Percentiles rank a stretch among this genome's conserved stretches.
phyloP scores from a whole-genome alignment of 1,140 invertebrate genomes.

The Scaptodrosophila lebanonensis region DNA sequence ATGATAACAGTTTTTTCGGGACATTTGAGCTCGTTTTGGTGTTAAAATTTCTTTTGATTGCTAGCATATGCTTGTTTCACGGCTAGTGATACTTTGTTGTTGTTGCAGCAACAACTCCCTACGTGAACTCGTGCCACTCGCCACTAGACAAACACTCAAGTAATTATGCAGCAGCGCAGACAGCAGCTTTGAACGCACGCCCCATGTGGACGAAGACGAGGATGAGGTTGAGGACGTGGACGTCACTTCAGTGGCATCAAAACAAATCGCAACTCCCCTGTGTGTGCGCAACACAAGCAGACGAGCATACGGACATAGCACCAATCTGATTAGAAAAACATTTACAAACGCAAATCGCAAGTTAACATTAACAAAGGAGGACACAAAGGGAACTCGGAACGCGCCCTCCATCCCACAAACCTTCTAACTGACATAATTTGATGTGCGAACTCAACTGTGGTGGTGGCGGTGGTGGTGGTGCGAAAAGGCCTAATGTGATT shows the following conservation, averaged over 20 bases:
- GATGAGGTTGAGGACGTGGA: slow-evolving; percentile 5
- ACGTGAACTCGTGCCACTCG: not conserved
- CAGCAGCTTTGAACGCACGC: slow-evolving; percentile 16
- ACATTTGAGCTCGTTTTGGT: too few relatives aligned
- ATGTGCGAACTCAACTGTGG: slow-evolving; percentile 70
- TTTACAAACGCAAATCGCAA: slow-evolving; percentile 72
- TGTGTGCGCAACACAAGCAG: too few relatives aligned
- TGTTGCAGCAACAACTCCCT: too few relatives aligned
- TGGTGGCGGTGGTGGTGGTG: slow-evolving; percentile 7
- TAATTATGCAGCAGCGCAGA: slow-evolving; percentile 45
- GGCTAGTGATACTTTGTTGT: not conserved
- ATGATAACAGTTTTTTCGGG: too few relatives aligned
- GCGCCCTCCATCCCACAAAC: slow-evolving; percentile 32
- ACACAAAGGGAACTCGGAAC: not conserved
- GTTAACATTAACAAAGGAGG: slow-evolving; percentile 37
- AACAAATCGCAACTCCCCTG: slow-evolving; percentile 65
- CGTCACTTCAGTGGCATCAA: slow-evolving; percentile 66
- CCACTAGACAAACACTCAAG: slow-evolving; percentile 11
- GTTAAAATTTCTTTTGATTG: slow-evolving; percentile 26
- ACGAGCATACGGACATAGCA: too few relatives aligned
- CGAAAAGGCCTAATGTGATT: slow-evolving; percentile 57
- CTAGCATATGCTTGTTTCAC: slow-evolving; percentile 16
- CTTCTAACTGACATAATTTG: slow-evolving; percentile 43
- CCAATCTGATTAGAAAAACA: slow-evolving; percentile 72
- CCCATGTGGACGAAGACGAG: not conserved